Evolutionary conservation across 2,888 invertebrate species (phyloP), one percentile per base, ranked within the genome.

Genomic region (Agrochola circellaris): DNA sequence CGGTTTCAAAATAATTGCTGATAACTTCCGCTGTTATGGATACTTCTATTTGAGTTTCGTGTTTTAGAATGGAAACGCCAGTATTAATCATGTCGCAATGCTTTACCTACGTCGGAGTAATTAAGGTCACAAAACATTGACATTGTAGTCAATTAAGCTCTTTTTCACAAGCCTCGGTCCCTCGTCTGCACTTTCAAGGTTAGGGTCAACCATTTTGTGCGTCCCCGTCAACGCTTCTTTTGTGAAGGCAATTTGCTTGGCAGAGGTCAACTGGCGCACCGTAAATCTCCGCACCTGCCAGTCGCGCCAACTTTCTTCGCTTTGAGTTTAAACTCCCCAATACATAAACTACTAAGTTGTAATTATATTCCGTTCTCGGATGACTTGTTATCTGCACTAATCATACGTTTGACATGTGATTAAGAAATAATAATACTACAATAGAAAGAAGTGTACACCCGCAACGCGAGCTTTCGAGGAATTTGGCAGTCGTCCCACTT

Each of bases 191-290:
- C 83, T 74, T 58, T 64, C 89, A 88, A 88, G 88, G 88, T 88
- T 89, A 88, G 92, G 93, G 93, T 93, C 94, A 93, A 88, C 84
- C 87, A 87, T 89, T 91, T 90, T 88, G 89, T 88, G 84, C 77
- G 90, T 86, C 91, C 91, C 90, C 91, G 93, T 95, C 95, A 92
- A 91, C 94, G 90, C 92, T 90, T 91, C 92, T 91, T 93, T 94
- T 94, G 93, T 94, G 87, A 85, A 89, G 89, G 88, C 90, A 90
- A 93, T 91, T 93, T 89, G 92, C 90, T 89, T 81, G 89, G 75
- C 83, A 83, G 89, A 92, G 94, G 94, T 94, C 93, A 95, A 82
- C 75, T 83, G 82, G 45, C 65, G 67, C 89, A 80, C 85, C 78
- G 85, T 88, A 88, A 93, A 89, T 89, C 88, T 82, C 72, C 70